phyloP scores from a whole-genome alignment of 2,888 invertebrate species.

The Drosophila gaucha region DNA sequence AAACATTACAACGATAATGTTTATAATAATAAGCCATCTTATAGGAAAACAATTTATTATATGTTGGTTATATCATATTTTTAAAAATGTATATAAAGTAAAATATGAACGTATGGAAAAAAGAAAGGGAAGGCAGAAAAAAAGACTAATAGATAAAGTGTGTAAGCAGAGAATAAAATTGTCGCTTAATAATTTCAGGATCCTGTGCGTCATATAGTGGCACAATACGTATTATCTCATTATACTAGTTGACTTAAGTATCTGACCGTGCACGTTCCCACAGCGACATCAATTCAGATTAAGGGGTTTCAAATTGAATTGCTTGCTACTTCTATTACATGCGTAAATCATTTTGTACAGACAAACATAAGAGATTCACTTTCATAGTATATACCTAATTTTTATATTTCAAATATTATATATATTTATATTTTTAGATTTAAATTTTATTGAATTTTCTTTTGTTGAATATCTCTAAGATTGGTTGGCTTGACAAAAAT shows the following conservation, averaged over 20 bases:
- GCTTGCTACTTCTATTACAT: constrained; percentile 46
- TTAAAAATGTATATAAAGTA: too few relatives aligned
- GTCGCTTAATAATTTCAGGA: background rate
- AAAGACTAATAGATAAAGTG: background rate
- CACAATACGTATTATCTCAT: background rate
- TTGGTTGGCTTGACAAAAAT: background rate
- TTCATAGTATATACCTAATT: background rate
- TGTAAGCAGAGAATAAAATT: background rate
- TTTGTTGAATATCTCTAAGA: background rate
- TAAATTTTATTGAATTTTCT: background rate
- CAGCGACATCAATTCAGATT: constrained; percentile 42
- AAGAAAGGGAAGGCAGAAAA: too few relatives aligned
- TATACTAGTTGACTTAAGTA: constrained; percentile 10
- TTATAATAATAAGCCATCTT: too few relatives aligned
- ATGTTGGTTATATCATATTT: too few relatives aligned
- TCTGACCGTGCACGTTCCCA: constrained; percentile 4
- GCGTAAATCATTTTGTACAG: constrained; percentile 22
- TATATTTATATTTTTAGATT: background rate
- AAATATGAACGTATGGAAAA: too few relatives aligned
- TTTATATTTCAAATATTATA: background rate
- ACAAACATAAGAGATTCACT: background rate
- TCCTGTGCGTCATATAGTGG: background rate
- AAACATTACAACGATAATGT: too few relatives aligned
- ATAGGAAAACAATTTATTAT: too few relatives aligned
- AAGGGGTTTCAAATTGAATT: constrained; percentile 50